These are phyloP conservation scores for Drosophila aldrichi DNA, from an alignment of 2,888 invertebrate genomes.

Conservation along the genomic window DNA sequence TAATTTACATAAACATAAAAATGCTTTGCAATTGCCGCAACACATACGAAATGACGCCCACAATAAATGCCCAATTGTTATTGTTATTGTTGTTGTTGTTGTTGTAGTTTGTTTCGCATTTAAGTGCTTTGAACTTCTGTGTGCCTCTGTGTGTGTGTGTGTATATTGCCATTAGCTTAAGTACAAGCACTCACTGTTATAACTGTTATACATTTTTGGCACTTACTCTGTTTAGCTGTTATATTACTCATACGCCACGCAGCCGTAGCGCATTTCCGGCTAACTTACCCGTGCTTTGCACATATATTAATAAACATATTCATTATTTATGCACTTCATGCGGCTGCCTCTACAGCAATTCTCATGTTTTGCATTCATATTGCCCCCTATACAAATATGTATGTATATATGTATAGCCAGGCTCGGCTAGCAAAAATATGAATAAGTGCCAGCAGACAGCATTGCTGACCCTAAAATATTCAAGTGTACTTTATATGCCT, in stretches of 20 bases:
- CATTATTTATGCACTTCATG: constrained; percentile 65
- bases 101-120: constrained; percentile 18
- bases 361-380: constrained; percentile 54
- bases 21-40: constrained; percentile 24
- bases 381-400: neutral
- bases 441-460: constrained; percentile 1
- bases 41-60: constrained; percentile 28
- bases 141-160: constrained; percentile 5
- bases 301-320: constrained; percentile 51
- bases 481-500: constrained; percentile 8
- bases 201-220: constrained; percentile 6
- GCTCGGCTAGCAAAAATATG: constrained; percentile 7
- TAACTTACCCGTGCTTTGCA: constrained; percentile 34
- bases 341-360: constrained; percentile 28
- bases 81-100: constrained; percentile 25
- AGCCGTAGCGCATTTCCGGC: constrained; percentile 8
- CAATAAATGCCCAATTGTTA: constrained; percentile 25
- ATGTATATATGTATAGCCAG: neutral
- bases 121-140: constrained; percentile 37
- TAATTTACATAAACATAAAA: constrained; percentile 46
- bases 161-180: constrained; percentile 34
- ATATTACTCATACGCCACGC: constrained; percentile 42
- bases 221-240: constrained; percentile 8
- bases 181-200: constrained; percentile 11
- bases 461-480: constrained; percentile 10